These are phyloP conservation scores for Lathamus discolor DNA, from an alignment of 2,113 vertebrate species.

Conservation along the genomic window DNA sequence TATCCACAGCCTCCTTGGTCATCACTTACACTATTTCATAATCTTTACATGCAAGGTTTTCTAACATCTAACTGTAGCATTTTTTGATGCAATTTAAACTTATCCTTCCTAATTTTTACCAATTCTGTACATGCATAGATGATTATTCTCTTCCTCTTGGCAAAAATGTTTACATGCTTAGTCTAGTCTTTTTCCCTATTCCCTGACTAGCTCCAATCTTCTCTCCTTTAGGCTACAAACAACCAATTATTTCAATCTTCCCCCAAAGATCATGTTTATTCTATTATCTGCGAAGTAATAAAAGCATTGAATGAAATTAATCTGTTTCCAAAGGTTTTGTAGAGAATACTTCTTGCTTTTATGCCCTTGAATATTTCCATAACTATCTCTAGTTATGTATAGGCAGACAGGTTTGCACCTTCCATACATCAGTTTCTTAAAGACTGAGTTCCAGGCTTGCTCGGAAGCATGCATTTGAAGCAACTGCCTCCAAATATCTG, in stretches of 20 bases:
- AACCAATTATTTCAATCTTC: background rate
- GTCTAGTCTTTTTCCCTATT: background rate
- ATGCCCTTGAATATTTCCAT: background rate
- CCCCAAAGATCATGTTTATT: background rate
- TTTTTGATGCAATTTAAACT: background rate
- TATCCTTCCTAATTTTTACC: background rate
- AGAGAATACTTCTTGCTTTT: background rate
- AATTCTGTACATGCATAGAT: background rate
- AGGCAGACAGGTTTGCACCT: rapidly evolving
- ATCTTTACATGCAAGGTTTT: background rate
- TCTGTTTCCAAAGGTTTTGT: background rate
- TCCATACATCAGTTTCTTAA: background rate
- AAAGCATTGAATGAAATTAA: background rate
- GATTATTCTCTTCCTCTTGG: background rate
- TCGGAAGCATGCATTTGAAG: background rate
- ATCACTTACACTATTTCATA: background rate
- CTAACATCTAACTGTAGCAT: background rate
- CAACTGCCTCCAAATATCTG: background rate
- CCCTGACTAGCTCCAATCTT: background rate
- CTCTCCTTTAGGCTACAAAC: background rate
- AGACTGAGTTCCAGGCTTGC: background rate
- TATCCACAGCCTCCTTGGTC: background rate
- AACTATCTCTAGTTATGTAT: background rate
- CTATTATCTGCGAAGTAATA: background rate
- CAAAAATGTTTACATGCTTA: background rate